phyloP scores from a whole-genome alignment of 2,888 invertebrate species.

The Synergus laeviventris region DNA sequence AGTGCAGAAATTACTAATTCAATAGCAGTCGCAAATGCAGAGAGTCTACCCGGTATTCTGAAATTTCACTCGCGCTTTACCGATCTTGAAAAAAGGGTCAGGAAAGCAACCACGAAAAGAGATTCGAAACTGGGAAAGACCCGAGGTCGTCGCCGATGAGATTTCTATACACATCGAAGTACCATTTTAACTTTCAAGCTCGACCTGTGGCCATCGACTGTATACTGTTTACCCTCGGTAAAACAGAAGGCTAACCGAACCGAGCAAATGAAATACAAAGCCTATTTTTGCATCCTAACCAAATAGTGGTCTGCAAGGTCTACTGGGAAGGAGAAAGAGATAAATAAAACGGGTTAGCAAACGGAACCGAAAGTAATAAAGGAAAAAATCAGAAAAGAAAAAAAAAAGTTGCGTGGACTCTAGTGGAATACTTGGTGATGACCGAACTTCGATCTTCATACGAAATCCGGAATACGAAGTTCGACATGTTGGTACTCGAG shows the following conservation, averaged over 20 bases:
- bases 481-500: slow-evolving; percentile 43
- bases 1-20: too few species aligned
- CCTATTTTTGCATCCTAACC: slow-evolving; percentile 69
- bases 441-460: slow-evolving; percentile 36
- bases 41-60: too few species aligned
- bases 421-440: slow-evolving; percentile 38
- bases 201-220: slow-evolving; percentile 38
- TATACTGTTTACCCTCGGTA: slow-evolving; percentile 57
- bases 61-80: not conserved
- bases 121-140: slow-evolving; percentile 41
- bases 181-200: slow-evolving; percentile 45
- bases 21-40: too few species aligned
- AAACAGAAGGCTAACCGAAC: slow-evolving; percentile 54
- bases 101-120: slow-evolving; percentile 2
- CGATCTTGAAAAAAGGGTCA: not conserved
- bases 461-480: slow-evolving; percentile 43
- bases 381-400: slow-evolving; percentile 40
- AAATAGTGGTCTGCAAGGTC: slow-evolving; percentile 62
- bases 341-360: slow-evolving; percentile 29
- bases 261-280: slow-evolving; percentile 69
- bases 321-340: slow-evolving; percentile 26
- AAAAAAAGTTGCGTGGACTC: slow-evolving; percentile 38
- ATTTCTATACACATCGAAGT: slow-evolving; percentile 45
- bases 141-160: slow-evolving; percentile 53
- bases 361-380: slow-evolving; percentile 22